Evolutionary conservation across 2,113 vertebrate species (phyloP).

Genomic region (Todiramphus chloris): DNA sequence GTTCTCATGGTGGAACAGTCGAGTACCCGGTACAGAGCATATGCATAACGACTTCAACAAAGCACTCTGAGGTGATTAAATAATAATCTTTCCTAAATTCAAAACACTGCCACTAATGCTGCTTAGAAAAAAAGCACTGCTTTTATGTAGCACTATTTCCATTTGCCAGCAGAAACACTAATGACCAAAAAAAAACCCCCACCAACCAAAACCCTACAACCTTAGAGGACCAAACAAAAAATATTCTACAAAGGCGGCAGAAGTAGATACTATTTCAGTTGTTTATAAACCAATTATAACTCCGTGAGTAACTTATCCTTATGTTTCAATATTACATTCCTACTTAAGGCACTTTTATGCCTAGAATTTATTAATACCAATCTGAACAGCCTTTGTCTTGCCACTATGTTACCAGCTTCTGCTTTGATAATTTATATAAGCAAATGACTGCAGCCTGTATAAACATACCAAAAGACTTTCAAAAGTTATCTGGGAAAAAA

Average conservation of each 20-base stretch:
- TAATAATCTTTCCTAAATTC: slow-evolving; percentile 22
- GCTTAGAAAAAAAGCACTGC: neutral
- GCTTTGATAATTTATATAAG: neutral
- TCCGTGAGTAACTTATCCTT: neutral
- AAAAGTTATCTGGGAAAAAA: neutral
- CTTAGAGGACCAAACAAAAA: neutral
- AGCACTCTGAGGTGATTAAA: slow-evolving; percentile 26
- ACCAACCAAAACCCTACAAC: neutral
- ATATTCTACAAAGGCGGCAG: neutral
- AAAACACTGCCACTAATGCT: slow-evolving; percentile 1
- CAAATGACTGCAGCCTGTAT: neutral
- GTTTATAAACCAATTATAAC: neutral
- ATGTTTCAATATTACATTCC: neutral
- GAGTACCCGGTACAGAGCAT: neutral
- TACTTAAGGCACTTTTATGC: neutral
- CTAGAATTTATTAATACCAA: neutral
- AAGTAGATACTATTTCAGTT: neutral
- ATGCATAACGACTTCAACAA: neutral
- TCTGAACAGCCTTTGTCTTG: neutral
- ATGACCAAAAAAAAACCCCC: neutral
- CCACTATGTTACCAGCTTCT: neutral
- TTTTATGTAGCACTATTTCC: neutral
- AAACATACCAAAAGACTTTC: neutral
- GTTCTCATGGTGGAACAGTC: neutral
- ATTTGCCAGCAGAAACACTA: neutral